Conservation (phyloP, 1,140 invertebrate genomes). For the Drosophila guanche region DNA sequence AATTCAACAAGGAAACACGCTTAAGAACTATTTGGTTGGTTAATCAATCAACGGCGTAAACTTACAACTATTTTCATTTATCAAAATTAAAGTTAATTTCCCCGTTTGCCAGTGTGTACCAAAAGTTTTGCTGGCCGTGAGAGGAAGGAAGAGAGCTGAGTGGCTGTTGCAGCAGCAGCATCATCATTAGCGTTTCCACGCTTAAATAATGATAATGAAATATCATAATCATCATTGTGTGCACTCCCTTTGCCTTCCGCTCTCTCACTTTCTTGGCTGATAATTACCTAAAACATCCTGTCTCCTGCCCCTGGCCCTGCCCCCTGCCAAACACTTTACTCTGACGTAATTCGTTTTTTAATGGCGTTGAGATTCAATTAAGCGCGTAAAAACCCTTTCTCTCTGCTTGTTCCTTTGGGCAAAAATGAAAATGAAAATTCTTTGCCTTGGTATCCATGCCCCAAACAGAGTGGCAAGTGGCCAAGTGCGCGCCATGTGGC, state of each 20-base stretch:
- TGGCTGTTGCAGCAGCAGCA: conserved; percentile 40
- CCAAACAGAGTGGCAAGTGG: no score
- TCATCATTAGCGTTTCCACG: conserved; percentile 58
- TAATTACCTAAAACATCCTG: conserved; percentile 45
- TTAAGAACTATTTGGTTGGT: conserved; percentile 6
- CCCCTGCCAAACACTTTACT: conserved; percentile 13
- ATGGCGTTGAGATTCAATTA: conserved; percentile 78
- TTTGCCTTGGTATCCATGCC: conserved; percentile 11
- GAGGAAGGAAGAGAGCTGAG: conserved; percentile 4
- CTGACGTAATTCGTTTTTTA: conserved; percentile 71
- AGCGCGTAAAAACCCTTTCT: conserved; percentile 51
- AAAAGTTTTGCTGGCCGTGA: no score
- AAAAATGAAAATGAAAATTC: conserved; percentile 64
- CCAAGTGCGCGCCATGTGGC: neutral
- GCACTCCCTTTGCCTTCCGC: neutral
- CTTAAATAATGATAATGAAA: conserved; percentile 46
- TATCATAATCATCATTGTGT: conserved; percentile 53
- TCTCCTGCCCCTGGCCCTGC: neutral
- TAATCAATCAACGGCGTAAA: conserved; percentile 33
- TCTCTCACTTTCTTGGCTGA: conserved; percentile 7
- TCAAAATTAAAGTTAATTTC: conserved; percentile 25
- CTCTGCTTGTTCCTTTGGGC: conserved; percentile 52
- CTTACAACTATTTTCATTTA: conserved; percentile 21
- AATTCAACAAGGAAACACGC: no score
- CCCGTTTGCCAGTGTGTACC: neutral